phyloP scores from a whole-genome alignment of 2,888 invertebrate species.

The Ormyrus rosae region DNA sequence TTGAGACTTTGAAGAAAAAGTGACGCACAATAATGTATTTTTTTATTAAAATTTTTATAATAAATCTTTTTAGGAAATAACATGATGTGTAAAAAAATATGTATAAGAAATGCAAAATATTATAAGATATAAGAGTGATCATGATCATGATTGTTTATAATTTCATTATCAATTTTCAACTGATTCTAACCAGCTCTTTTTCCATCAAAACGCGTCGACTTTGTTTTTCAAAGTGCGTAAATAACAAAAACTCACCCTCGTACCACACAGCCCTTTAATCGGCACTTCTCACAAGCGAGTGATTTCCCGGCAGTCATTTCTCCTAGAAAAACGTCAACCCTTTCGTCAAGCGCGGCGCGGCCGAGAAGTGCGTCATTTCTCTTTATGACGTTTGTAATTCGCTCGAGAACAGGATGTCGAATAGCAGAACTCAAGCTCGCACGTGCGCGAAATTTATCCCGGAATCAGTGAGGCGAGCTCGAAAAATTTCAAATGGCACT shows the following conservation, averaged over 20 bases:
- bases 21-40: no score
- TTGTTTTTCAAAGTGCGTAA: conserved; percentile 1
- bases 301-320: conserved; percentile 13
- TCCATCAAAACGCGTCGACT: conserved; percentile 22
- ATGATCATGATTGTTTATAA: background rate
- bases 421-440: background rate
- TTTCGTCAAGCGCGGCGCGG: background rate
- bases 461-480: no score
- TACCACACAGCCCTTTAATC: conserved; percentile 34
- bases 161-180: background rate
- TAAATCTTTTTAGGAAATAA: no score
- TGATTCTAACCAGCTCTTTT: background rate
- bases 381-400: conserved; percentile 7
- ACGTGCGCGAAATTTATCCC: no score
- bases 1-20: no score
- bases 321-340: background rate
- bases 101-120: no score
- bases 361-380: conserved; percentile 23
- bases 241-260: conserved; percentile 8
- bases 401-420: background rate
- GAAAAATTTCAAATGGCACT: no score
- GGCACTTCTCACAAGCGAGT: conserved; percentile 44
- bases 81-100: no score
- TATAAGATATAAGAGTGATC: no score
- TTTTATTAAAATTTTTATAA: no score